Percentiles rank a stretch among this genome's conserved stretches.
Conservation (phyloP, 1,140 invertebrate genomes). For the Drosophila bifasciata region DNA sequence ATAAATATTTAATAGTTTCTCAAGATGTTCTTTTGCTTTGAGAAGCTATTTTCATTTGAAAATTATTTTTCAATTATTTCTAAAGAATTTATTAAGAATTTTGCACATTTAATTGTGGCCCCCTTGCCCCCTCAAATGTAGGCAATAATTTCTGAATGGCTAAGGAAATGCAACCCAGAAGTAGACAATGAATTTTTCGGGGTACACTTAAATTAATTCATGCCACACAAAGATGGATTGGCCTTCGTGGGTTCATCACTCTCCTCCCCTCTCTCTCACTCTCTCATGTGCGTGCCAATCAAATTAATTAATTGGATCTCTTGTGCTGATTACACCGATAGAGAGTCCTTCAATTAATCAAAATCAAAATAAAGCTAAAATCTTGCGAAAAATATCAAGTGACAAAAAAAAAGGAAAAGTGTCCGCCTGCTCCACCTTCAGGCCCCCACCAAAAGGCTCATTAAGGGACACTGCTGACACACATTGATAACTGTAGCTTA, state of each 20-base stretch:
- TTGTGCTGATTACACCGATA: slow-evolving; percentile 22
- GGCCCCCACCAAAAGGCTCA: slow-evolving; percentile 44
- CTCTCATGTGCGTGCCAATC: slow-evolving; percentile 14
- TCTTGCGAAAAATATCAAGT: slow-evolving; percentile 1
- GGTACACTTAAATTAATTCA: too few relatives aligned
- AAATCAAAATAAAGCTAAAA: slow-evolving; percentile 45
- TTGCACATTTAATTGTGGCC: too few relatives aligned
- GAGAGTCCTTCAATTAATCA: slow-evolving; percentile 41
- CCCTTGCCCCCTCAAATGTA: too few relatives aligned
- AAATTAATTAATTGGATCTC: slow-evolving; percentile 40
- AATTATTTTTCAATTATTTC: too few relatives aligned
- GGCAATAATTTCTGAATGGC: background rate
- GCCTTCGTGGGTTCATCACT: background rate
- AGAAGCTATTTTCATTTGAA: too few relatives aligned
- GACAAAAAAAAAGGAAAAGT: slow-evolving; percentile 7
- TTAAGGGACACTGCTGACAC: slow-evolving; percentile 60
- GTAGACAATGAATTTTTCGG: slow-evolving; percentile 16
- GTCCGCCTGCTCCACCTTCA: slow-evolving; percentile 1
- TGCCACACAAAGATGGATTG: slow-evolving; percentile 11
- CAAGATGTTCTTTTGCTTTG: too few relatives aligned
- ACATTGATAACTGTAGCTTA: slow-evolving; percentile 55
- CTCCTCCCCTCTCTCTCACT: background rate
- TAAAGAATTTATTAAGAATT: too few relatives aligned
- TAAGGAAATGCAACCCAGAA: background rate
- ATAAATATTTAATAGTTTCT: too few relatives aligned